Percentiles rank a stretch among this genome's conserved stretches.
Evolutionary conservation across 2,797 vertebrate genomes (phyloP).

Genomic region (Florisuga fusca): DNA sequence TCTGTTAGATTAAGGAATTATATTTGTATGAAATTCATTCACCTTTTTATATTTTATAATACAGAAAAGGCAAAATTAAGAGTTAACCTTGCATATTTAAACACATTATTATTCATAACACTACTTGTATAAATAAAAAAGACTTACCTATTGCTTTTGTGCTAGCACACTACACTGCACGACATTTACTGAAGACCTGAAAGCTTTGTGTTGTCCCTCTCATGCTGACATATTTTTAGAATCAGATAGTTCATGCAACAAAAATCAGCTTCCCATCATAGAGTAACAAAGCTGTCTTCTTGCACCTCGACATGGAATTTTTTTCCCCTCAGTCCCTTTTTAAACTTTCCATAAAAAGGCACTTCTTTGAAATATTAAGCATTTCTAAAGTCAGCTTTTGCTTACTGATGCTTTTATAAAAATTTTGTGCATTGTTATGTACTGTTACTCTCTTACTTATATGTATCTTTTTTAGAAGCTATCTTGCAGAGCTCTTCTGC

Average conservation of each 20-base stretch:
- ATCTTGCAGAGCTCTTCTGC: not conserved
- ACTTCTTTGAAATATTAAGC: not conserved
- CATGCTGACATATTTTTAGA: slow-evolving; percentile 13
- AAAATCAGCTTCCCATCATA: not conserved
- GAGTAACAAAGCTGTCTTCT: not conserved
- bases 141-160: slow-evolving; percentile 43
- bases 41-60: slow-evolving; percentile 1
- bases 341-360: not conserved
- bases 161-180: slow-evolving; percentile 7
- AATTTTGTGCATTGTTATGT: not conserved
- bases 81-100: not conserved
- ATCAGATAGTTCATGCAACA: not conserved
- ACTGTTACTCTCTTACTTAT: not conserved
- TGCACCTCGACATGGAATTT: not conserved
- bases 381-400: not conserved
- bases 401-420: not conserved
- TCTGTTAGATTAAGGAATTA: not conserved
- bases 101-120: slow-evolving; percentile 2
- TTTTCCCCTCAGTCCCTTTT: not conserved
- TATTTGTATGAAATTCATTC: not conserved
- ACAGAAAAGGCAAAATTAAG: slow-evolving; percentile 19
- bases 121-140: not conserved
- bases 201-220: not conserved
- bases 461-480: slow-evolving; percentile 8
- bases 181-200: not conserved